phyloP scores from a whole-genome alignment of 2,113 vertebrate genomes.

The Oxyura jamaicensis region DNA sequence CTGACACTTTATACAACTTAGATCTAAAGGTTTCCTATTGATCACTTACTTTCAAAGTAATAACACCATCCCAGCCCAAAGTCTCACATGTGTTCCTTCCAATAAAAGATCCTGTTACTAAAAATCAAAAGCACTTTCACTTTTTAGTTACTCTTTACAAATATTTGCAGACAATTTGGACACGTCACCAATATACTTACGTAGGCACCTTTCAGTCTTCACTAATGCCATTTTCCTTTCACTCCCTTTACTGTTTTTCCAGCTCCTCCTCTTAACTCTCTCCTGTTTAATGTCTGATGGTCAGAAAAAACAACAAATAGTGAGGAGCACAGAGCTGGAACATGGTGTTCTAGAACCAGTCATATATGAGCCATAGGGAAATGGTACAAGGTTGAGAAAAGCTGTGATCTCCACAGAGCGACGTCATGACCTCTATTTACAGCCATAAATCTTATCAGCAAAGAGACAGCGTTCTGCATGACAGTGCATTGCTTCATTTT shows the following conservation, averaged over 20 bases:
- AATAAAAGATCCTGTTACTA: background rate
- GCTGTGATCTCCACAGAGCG: background rate
- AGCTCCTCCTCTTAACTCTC: background rate
- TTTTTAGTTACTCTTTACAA: background rate
- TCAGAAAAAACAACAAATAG: background rate
- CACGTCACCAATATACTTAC: accelerated
- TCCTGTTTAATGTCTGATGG: background rate
- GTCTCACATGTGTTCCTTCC: background rate
- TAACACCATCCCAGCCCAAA: background rate
- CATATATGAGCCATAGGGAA: background rate
- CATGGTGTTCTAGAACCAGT: background rate
- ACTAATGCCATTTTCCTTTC: background rate
- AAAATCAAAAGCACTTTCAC: background rate
- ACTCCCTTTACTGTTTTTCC: background rate
- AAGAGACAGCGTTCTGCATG: background rate
- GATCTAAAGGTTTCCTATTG: accelerated
- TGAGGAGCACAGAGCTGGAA: background rate
- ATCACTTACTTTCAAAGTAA: background rate
- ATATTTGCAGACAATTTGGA: background rate
- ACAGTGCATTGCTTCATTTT: background rate
- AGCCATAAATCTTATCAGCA: background rate
- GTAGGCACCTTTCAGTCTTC: background rate
- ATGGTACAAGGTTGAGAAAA: background rate
- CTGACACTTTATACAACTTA: background rate
- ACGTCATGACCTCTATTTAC: background rate